Evolutionary conservation across 2,888 invertebrate species (phyloP), one percentile per base, ranked within the genome.

Genomic region (Chloromyia formosa): DNA sequence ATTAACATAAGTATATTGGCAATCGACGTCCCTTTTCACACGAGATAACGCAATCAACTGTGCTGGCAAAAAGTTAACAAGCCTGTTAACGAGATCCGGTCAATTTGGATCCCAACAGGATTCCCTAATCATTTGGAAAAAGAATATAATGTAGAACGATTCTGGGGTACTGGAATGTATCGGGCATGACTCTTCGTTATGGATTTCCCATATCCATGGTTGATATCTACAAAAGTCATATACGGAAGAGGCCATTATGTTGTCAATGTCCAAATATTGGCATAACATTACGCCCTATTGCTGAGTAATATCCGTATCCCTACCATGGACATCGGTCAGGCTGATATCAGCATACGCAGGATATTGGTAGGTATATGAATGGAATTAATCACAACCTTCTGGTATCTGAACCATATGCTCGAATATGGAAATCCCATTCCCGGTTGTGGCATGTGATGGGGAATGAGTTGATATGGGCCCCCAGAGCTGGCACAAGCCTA

Each of bases 181-280:
- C 27, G 7, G 27, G 7, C 27, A 4, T 2, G 7, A 7, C 27
- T 35, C 3, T 35, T 35, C 27, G 27, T 35, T 7, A 35, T 35
- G 27, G 2, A 35, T 35, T 35, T 4, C 27, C 27, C 27, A 35
- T 35, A 4, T 35, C 7, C 27, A 35, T 35, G 27, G 27, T 35
- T 35, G 27, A 35, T 35, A 35, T 35, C 27, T 35, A 7, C 27
- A 35, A 35, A 35, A 35, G 27, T 35, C 27, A 35, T 35, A 49
- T 66, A 49, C 45, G 66, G 22, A 45, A 49, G 23, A 66, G 66
- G n/a, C 66, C 45, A 49, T 22, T 66, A 45, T 45, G 22, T n/a
- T 49, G 66, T 49, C 66, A 66, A 66, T 49, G 45, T 66, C 12
- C 66, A 66, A 66, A 66, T 66, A 66, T 66, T 49, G 66, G 49